These are phyloP conservation scores for Drosophila fulvimacula DNA, from an alignment of 2,888 invertebrate genomes.

Conservation along the genomic window DNA sequence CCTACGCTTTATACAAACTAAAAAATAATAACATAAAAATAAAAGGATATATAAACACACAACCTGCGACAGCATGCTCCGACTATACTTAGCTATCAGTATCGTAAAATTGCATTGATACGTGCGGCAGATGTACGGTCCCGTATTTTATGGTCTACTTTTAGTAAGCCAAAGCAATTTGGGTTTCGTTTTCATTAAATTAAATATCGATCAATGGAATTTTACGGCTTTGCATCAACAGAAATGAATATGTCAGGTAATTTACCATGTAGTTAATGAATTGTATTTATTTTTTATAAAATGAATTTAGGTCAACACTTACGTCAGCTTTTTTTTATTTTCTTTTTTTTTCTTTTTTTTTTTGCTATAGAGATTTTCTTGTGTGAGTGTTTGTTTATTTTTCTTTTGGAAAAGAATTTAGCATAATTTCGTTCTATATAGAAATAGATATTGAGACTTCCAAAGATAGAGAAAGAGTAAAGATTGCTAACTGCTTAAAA, in stretches of 20 bases:
- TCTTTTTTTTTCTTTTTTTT: conserved; percentile 48
- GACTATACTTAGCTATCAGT: conserved; percentile 69
- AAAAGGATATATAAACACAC: conserved; percentile 36
- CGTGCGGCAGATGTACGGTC: conserved; percentile 24
- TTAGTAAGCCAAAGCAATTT: conserved; percentile 25
- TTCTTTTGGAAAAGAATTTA: conserved; percentile 66
- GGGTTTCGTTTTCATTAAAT: neutral
- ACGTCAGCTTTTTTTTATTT: conserved; percentile 72
- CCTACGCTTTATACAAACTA: conserved; percentile 50
- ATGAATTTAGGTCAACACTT: conserved; percentile 78
- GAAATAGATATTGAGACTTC: conserved; percentile 57
- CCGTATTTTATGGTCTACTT: conserved; percentile 38
- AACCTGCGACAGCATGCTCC: conserved; percentile 72
- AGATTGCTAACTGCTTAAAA: conserved; percentile 67
- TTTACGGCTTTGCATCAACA: conserved; percentile 59
- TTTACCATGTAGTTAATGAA: conserved; percentile 44
- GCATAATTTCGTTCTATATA: conserved; percentile 82
- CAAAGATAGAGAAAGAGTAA: conserved; percentile 57
- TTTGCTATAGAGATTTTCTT: conserved; percentile 66
- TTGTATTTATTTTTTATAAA: conserved; percentile 26
- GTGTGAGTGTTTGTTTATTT: conserved; percentile 46
- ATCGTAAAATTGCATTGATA: conserved; percentile 73
- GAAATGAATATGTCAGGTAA: conserved; percentile 46
- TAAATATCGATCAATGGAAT: conserved; percentile 60
- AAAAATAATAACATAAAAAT: conserved; percentile 16